These are phyloP conservation scores for Etheostoma nigrum DNA, from an alignment of 2,797 vertebrate species.

Conservation along the genomic window DNA sequence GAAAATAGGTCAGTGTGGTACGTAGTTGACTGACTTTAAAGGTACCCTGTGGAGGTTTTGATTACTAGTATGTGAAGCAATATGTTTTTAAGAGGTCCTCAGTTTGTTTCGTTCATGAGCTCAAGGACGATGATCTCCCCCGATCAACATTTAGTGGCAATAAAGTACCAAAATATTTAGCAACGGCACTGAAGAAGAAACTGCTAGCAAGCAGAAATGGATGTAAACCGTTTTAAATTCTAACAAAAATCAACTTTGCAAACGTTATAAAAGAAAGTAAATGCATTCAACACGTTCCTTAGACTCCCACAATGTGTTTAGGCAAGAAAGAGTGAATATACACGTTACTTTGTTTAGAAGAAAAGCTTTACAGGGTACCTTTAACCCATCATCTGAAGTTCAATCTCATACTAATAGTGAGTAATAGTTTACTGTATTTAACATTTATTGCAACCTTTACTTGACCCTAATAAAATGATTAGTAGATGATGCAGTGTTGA, in stretches of 20 bases:
- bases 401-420: background rate
- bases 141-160: background rate
- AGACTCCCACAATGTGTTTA: background rate
- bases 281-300: background rate
- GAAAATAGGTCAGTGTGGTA: conserved; percentile 15
- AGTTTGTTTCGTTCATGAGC: background rate
- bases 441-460: background rate
- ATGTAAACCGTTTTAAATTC: background rate
- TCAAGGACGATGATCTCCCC: conserved; percentile 1
- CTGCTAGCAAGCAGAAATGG: background rate
- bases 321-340: background rate
- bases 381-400: background rate
- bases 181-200: background rate
- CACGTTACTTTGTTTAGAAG: background rate
- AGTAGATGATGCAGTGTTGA: background rate
- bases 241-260: background rate
- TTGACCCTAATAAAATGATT: conserved; percentile 5
- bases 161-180: conserved; percentile 1
- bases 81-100: conserved; percentile 19
- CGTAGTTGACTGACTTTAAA: conserved; percentile 21
- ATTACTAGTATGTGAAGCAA: conserved; percentile 6
- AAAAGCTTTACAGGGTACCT: background rate
- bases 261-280: background rate
- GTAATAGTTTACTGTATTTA: background rate
- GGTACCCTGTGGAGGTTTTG: conserved; percentile 20